Conservation (phyloP, 2,888 invertebrate genomes). For the Tridacna crocea region DNA sequence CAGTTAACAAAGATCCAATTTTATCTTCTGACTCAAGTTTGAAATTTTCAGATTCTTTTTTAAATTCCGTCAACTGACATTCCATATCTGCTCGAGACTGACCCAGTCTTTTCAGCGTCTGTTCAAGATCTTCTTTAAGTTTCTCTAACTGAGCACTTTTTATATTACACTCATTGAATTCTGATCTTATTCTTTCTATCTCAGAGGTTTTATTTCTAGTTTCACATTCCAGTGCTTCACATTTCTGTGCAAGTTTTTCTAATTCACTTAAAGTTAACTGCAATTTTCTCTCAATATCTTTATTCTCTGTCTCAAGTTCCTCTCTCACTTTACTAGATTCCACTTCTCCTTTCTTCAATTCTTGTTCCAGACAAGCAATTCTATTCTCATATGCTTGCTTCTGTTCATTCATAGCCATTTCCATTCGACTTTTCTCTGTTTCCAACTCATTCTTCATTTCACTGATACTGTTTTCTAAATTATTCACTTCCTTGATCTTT, state of each 20-base stretch:
- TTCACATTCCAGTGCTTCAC: conserved; percentile 15
- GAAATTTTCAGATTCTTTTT: conserved; percentile 2
- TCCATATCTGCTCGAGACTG: conserved; percentile 19
- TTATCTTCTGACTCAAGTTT: conserved; percentile 18
- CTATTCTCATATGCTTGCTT: neutral
- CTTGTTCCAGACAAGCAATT: neutral
- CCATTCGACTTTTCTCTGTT: neutral
- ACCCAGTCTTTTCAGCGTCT: conserved; percentile 27
- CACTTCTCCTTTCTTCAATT: neutral
- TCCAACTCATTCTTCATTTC: neutral
- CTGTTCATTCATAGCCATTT: neutral
- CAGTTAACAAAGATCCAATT: neutral
- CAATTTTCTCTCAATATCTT: conserved; percentile 16
- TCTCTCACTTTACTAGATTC: conserved; percentile 12
- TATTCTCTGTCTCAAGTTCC: conserved; percentile 18
- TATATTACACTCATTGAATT: neutral
- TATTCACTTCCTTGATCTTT: neutral
- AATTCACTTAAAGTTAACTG: conserved; percentile 22
- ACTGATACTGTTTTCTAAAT: neutral
- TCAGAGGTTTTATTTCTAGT: conserved; percentile 1
- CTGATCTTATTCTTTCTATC: neutral
- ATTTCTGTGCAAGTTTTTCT: conserved; percentile 16
- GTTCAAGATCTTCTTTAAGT: conserved; percentile 46
- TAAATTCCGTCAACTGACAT: conserved; percentile 12
- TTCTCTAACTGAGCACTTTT: conserved; percentile 19